phyloP scores from a whole-genome alignment of 2,888 invertebrate genomes.

The Apodemia hepburni region DNA sequence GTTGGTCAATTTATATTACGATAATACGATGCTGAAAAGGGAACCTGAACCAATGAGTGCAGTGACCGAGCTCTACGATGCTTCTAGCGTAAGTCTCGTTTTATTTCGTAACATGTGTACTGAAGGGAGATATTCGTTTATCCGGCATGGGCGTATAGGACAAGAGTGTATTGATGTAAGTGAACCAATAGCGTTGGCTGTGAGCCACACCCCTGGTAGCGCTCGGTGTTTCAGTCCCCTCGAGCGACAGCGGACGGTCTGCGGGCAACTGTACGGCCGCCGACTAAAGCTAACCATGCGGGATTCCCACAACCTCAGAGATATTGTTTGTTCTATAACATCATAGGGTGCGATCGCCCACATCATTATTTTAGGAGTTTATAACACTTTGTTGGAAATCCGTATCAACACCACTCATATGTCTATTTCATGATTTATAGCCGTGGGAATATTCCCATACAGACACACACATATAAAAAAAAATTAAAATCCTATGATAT shows the following conservation, averaged over 20 bases:
- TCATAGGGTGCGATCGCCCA: constrained; percentile 71
- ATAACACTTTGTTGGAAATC: constrained; percentile 71
- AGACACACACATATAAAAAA: neutral
- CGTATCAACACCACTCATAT: constrained; percentile 68
- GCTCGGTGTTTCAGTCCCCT: constrained; percentile 34
- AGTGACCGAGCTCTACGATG: constrained; percentile 40
- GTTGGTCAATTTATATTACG: constrained; percentile 81
- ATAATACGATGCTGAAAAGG: constrained; percentile 59
- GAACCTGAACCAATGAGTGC: constrained; percentile 58
- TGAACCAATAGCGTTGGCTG: constrained; percentile 49
- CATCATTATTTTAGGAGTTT: constrained; percentile 74
- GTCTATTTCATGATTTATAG: constrained; percentile 71
- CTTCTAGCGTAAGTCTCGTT: constrained; percentile 43
- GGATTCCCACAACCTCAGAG: constrained; percentile 72
- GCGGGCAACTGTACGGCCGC: constrained; percentile 36
- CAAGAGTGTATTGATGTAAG: constrained; percentile 34
- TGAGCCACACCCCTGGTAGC: constrained; percentile 45
- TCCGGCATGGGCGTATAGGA: constrained; percentile 52
- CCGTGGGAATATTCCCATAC: constrained; percentile 56
- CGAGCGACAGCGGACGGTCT: constrained; percentile 36
- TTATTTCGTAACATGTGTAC: constrained; percentile 46
- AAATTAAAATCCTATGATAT: neutral
- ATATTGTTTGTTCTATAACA: constrained; percentile 62
- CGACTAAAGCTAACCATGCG: constrained; percentile 53
- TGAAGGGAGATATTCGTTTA: constrained; percentile 48